These are phyloP conservation scores for Microchirus variegatus DNA, from an alignment of 2,797 vertebrate species.

Conservation along the genomic window DNA sequence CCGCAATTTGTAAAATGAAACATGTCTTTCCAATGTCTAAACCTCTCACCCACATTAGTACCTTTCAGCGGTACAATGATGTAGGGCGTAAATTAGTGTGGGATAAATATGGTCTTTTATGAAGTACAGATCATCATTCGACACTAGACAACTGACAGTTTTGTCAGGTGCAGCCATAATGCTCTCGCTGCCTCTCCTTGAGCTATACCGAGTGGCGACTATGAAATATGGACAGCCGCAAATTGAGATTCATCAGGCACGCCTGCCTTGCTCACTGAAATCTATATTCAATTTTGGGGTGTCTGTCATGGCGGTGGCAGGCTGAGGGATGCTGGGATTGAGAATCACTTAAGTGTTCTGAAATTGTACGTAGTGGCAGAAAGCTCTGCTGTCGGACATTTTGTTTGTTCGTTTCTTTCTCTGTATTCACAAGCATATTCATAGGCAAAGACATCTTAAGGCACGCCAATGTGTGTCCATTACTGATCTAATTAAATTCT, in stretches of 20 bases:
- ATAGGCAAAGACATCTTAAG: not conserved
- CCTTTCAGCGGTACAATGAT: slow-evolving; percentile 42
- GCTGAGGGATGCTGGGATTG: slow-evolving; percentile 69
- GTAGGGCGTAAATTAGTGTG: slow-evolving; percentile 45
- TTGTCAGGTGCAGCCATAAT: slow-evolving; percentile 58
- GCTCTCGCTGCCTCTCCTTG: slow-evolving; percentile 46
- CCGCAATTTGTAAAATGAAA: slow-evolving; percentile 24
- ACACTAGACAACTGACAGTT: slow-evolving; percentile 60
- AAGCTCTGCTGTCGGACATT: slow-evolving; percentile 23
- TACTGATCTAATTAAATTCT: slow-evolving; percentile 3
- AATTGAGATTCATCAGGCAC: slow-evolving; percentile 83
- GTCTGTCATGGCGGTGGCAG: slow-evolving; percentile 78
- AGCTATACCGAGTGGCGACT: slow-evolving; percentile 61
- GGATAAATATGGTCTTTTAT: slow-evolving; percentile 61
- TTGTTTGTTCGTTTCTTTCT: not conserved
- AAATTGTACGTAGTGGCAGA: slow-evolving; percentile 66
- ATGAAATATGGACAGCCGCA: slow-evolving; percentile 79
- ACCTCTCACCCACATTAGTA: not conserved
- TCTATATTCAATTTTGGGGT: slow-evolving; percentile 83
- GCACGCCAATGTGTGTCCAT: slow-evolving; percentile 2
- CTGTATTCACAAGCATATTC: slow-evolving; percentile 15
- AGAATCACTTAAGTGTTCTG: slow-evolving; percentile 75
- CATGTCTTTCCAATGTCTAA: slow-evolving; percentile 16
- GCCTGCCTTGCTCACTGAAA: slow-evolving; percentile 79
- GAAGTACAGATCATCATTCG: slow-evolving; percentile 59